Evolutionary conservation across 2,113 vertebrate species (phyloP), one percentile per base, ranked within the genome.

Genomic region (Elanus axillaris): DNA sequence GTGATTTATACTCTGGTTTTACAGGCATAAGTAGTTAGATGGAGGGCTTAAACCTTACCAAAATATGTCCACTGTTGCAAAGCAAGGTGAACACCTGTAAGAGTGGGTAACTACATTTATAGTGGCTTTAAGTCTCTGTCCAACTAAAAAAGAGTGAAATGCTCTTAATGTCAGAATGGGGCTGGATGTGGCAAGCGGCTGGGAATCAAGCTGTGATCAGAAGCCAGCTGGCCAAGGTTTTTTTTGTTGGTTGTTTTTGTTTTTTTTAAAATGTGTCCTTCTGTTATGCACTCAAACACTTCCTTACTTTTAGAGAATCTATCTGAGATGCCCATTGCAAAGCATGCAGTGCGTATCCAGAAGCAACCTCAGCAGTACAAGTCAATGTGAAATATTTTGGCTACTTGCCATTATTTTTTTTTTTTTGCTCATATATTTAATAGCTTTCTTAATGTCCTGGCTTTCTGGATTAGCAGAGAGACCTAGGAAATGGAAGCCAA

Each of bases 381-480:
- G 23, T 8, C 25, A 23, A 3, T 53, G 42, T 0, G 5, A 92
- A 92, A 92, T 94, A 76, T 58, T 88, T 93, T 90, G 95, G 93
- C 72, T 71, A 27, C 29, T 83, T 86, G 77, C 74, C 94, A 1
- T 45, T 73, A n/a, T n/a, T n/a, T n/a, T n/a, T n/a, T n/a, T n/a
- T 47, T 42, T 42, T 45, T 69, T 34, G 0, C 31, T 86, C 40
- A 3, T 10, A 7, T 85, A 59, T 68, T 94, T 92, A 63, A 95
- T 91, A 43, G 42, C 68, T 75, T 78, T 45, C 58, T 42, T 45
- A 47, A 89, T 36, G n/a, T 91, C 76, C 59, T 75, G 80, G 31
- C 22, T 93, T 88, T 94, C 47, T 94, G 94, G 58, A 75, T 93
- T 88, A 95, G 69, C 42, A 20, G 84, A 79, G 45, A 52, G 48